Conservation (phyloP, 2,888 invertebrate species). For the Dryomyza anilis region DNA sequence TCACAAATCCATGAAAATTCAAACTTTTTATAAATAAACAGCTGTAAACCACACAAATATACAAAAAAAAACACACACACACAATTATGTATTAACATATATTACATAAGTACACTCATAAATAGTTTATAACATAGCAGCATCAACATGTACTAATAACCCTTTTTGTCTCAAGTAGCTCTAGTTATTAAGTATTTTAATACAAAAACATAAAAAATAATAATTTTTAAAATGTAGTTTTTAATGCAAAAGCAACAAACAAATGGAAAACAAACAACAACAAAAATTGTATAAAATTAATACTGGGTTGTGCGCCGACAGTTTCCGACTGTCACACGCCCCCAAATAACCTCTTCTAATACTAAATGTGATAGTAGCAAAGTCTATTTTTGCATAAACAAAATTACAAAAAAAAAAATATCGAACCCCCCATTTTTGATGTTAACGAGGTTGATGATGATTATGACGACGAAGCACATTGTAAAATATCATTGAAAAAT, state of each 20-base stretch:
- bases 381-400: slow-evolving; percentile 43
- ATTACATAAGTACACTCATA: too few species aligned
- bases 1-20: too few species aligned
- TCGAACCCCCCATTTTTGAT: too few species aligned
- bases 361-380: slow-evolving; percentile 52
- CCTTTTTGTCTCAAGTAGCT: background rate
- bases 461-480: slow-evolving; percentile 21
- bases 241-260: too few species aligned
- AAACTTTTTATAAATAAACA: too few species aligned
- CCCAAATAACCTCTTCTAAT: slow-evolving; percentile 47
- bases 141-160: background rate
- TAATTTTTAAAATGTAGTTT: too few species aligned
- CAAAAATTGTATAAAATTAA: slow-evolving; percentile 31
- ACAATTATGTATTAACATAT: too few species aligned
- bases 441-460: too few species aligned
- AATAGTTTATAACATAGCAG: background rate
- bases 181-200: background rate
- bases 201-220: background rate
- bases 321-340: slow-evolving; percentile 34
- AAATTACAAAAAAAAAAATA: slow-evolving; percentile 32
- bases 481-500: slow-evolving; percentile 20
- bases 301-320: slow-evolving; percentile 4
- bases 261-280: too few species aligned
- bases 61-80: too few species aligned
- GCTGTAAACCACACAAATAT: slow-evolving; percentile 17